Base-by-base conservation (phyloP, 1,140 invertebrate genomes). In the Zaprionus inermis region DNA sequence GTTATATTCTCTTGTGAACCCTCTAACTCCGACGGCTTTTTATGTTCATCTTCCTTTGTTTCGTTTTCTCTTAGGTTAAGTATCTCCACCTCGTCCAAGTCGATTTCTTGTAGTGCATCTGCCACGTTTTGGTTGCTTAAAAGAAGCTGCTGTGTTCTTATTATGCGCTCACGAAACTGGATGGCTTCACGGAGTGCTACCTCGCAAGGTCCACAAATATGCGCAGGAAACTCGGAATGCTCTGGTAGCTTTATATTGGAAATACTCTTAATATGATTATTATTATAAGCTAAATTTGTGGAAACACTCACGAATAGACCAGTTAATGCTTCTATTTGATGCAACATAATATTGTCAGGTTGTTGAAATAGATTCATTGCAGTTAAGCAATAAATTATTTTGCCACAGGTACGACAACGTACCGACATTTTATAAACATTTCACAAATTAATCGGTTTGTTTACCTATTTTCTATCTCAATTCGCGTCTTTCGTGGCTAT, bases 201-300 rank as follows among this genome's bases (percentile, higher is more conserved):
- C 49, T 80, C 84, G 44, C 83, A 88, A 0, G 77, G 79, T 1
- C 70, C 84, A 22, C 83, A 88, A n/a, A 88, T 88, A 24, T 46
- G 52, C 7, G 41, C 18, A 6, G 83, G 80, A 4, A 80, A 72
- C 4, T 86, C 58, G 0, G 28, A 6, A 16, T 57, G 52, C 14
- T 79, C 52, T 4, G 58, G n/a, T 5, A 88, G 30, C 83, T 86
- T 16, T 18, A 9, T n/a, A n/a, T 14, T 11, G 6, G 18, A 9
- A 20, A 16, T 9, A n/a, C 38, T 41, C 3, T 72, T 16, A 16
- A 16, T 3, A 1, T 44, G n/a, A n/a, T 16, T 44, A 1, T 38
- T 16, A 11, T 2, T 46, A 5, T 20, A 1, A 16, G 11, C 9
- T 18, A 12, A 36, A n/a, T 68, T 44, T 11, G 5, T 36, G 14